Conservation (phyloP, 2,888 invertebrate genomes). For the Linnaemya vulpina region DNA sequence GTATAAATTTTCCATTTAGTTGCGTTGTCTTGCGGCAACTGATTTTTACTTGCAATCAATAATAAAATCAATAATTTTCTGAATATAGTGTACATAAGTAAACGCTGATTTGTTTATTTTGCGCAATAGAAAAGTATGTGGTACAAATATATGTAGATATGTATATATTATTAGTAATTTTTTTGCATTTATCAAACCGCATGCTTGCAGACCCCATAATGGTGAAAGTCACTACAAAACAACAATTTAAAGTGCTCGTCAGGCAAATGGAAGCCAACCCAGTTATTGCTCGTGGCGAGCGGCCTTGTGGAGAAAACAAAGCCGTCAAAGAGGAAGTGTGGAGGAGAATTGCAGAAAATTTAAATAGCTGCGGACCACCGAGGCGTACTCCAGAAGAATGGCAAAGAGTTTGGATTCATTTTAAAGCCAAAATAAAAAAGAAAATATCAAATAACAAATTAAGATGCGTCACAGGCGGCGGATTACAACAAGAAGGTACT, state of each 20-base stretch:
- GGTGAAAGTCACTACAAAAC: conserved; percentile 27
- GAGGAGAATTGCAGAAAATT: background rate
- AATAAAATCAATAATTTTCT: too few species aligned
- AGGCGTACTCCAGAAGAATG: conserved; percentile 27
- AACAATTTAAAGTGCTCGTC: conserved; percentile 32
- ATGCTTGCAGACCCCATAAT: background rate
- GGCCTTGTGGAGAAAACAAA: conserved; percentile 15
- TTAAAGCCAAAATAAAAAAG: conserved; percentile 43
- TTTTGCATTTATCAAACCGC: too few species aligned
- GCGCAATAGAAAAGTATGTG: too few species aligned
- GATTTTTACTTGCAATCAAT: too few species aligned
- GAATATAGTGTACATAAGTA: too few species aligned
- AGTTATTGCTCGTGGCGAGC: conserved; percentile 5
- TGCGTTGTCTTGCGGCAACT: too few species aligned
- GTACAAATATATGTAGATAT: too few species aligned
- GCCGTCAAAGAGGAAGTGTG: conserved; percentile 2
- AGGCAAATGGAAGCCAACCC: conserved; percentile 39
- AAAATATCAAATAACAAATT: conserved; percentile 3
- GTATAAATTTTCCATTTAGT: too few species aligned
- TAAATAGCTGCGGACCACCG: conserved; percentile 30
- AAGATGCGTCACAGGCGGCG: background rate
- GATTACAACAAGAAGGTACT: background rate
- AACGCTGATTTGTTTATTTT: too few species aligned
- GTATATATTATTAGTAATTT: too few species aligned
- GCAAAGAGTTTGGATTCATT: conserved; percentile 45